Evolutionary conservation across 2,797 vertebrate species (phyloP).

Genomic region (Coccyzus lansbergi): DNA sequence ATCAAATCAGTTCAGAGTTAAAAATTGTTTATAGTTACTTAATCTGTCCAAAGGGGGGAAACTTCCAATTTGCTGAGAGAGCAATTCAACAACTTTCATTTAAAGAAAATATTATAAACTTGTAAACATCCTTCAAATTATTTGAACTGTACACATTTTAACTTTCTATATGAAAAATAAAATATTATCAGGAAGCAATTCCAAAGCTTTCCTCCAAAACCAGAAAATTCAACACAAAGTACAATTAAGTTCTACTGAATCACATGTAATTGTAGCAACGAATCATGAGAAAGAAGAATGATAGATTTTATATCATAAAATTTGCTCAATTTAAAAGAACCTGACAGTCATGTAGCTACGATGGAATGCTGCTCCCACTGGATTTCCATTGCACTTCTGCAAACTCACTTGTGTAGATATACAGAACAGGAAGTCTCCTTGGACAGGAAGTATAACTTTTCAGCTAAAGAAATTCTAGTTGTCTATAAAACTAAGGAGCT

Average conservation of each 20-base stretch:
- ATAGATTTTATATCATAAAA: background rate
- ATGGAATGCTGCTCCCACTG: background rate
- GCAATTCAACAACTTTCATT: background rate
- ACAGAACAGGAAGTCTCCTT: background rate
- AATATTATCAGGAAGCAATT: background rate
- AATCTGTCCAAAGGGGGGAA: background rate
- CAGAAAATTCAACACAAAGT: background rate
- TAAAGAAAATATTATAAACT: background rate
- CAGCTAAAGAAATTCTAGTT: background rate
- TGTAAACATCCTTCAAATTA: background rate
- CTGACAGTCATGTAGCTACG: background rate
- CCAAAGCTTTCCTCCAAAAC: background rate
- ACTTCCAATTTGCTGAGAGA: background rate
- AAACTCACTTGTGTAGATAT: background rate
- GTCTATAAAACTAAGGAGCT: background rate
- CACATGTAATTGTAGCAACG: background rate
- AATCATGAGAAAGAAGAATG: background rate
- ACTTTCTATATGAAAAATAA: background rate
- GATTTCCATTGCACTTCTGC: background rate
- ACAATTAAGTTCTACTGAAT: background rate
- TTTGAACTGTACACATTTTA: background rate
- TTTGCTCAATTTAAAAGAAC: background rate
- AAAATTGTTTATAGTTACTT: background rate
- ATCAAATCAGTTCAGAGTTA: background rate
- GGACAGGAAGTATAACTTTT: background rate